A percentile compares a stretch with the other conserved stretches of the same genome.
Evolutionary conservation across 2,888 invertebrate species (phyloP).

Genomic region (Synanthedon tipuliformis): DNA sequence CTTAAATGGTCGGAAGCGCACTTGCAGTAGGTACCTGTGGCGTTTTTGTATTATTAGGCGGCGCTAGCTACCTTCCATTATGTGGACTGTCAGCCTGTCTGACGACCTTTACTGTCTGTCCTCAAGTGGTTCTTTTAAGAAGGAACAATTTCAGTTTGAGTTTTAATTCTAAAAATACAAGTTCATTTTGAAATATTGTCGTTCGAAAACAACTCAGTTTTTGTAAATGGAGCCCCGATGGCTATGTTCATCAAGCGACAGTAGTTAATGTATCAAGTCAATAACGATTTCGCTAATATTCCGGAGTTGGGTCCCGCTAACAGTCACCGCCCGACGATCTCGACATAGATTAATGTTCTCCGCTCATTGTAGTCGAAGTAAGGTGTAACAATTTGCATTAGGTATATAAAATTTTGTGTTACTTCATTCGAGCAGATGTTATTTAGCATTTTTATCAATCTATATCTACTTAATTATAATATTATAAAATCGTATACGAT

Average conservation of each 20-base stretch:
- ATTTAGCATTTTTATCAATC: too few species aligned
- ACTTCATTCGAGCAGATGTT: neutral
- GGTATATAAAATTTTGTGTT: neutral
- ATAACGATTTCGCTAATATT: conserved; percentile 44
- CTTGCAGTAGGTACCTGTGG: too few species aligned
- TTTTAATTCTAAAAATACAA: too few species aligned
- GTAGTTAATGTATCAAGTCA: conserved; percentile 44
- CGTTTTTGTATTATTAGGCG: too few species aligned
- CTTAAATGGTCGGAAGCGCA: too few species aligned
- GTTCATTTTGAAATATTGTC: too few species aligned
- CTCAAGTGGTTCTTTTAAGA: too few species aligned
- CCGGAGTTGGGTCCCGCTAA: conserved; percentile 32
- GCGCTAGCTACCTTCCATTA: too few species aligned
- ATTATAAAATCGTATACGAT: neutral
- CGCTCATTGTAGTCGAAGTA: conserved; percentile 28
- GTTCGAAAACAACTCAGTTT: too few species aligned
- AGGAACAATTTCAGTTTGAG: too few species aligned
- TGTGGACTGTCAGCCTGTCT: too few species aligned
- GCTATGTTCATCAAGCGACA: conserved; percentile 16
- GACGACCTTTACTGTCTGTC: too few species aligned
- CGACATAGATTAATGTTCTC: conserved; percentile 47
- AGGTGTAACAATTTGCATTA: conserved; percentile 11
- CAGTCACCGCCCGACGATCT: conserved; percentile 28
- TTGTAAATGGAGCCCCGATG: neutral
- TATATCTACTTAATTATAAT: neutral